Percentiles rank a stretch among this genome's conserved stretches.
phyloP scores from a whole-genome alignment of 2,113 vertebrate species.

The Speoplatyrhinus poulsoni region DNA sequence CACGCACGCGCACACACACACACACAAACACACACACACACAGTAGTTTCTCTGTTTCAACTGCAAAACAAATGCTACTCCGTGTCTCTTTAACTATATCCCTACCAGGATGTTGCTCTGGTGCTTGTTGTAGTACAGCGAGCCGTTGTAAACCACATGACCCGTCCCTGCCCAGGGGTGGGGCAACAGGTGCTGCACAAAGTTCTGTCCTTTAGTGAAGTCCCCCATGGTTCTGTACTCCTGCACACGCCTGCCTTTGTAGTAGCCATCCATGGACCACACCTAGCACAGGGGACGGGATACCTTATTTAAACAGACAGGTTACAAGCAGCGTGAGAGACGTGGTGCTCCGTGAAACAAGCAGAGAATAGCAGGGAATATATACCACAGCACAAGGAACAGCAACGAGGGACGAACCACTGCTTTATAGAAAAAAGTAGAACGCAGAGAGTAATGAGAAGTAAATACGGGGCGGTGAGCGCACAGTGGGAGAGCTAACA shows the following conservation, averaged over 20 bases:
- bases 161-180: conserved; percentile 81
- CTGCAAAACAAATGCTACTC: neutral
- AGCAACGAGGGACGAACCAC: neutral
- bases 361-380: neutral
- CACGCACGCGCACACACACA: neutral
- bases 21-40: neutral
- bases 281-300: conserved; percentile 72
- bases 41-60: neutral
- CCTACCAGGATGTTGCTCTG: conserved; percentile 76
- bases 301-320: neutral
- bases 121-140: conserved; percentile 79
- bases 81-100: neutral
- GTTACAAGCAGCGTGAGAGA: neutral
- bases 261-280: conserved; percentile 96
- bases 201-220: conserved; percentile 90
- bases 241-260: conserved; percentile 86
- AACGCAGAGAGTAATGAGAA: conserved; percentile 28
- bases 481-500: neutral
- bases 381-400: neutral
- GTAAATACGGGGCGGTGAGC: conserved; percentile 15
- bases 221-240: conserved; percentile 90
- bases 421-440: conserved; percentile 12
- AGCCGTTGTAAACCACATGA: conserved; percentile 78
- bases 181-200: conserved; percentile 87
- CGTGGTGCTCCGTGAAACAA: neutral